phyloP scores from a whole-genome alignment of 2,888 invertebrate genomes.

The Tipula vernalis region DNA sequence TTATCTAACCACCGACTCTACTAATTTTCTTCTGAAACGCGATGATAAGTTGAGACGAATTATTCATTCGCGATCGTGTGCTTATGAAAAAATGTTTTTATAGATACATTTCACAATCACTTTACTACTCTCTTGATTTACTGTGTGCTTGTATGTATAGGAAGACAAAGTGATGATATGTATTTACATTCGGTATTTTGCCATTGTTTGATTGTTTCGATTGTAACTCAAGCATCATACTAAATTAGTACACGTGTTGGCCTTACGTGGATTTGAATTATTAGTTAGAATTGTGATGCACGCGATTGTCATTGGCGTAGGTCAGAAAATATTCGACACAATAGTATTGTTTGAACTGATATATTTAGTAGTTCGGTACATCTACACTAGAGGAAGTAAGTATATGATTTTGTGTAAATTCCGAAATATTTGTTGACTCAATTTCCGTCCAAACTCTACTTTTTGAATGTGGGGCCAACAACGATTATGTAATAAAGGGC shows the following conservation, averaged over 20 bases:
- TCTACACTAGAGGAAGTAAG: too few relatives aligned
- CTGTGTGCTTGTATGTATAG: not conserved
- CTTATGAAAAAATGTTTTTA: not conserved
- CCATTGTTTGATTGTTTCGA: not conserved
- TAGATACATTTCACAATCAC: not conserved
- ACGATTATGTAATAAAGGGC: not conserved
- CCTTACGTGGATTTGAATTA: not conserved
- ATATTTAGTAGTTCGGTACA: too few relatives aligned
- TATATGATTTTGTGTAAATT: too few relatives aligned
- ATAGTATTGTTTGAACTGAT: too few relatives aligned
- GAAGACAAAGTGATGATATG: not conserved
- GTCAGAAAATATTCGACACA: too few relatives aligned
- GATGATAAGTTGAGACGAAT: not conserved
- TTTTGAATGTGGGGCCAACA: not conserved
- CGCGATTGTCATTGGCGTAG: not conserved
- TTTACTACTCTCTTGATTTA: not conserved
- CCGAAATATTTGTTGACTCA: too few relatives aligned
- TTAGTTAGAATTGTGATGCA: not conserved
- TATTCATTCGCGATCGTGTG: not conserved
- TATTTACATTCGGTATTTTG: not conserved
- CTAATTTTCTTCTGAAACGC: not conserved
- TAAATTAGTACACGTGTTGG: not conserved
- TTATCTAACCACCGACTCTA: not conserved
- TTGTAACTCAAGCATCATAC: not conserved
- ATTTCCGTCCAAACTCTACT: not conserved